phyloP scores from a whole-genome alignment of 2,113 vertebrate genomes.

The Pongo pygmaeus region DNA sequence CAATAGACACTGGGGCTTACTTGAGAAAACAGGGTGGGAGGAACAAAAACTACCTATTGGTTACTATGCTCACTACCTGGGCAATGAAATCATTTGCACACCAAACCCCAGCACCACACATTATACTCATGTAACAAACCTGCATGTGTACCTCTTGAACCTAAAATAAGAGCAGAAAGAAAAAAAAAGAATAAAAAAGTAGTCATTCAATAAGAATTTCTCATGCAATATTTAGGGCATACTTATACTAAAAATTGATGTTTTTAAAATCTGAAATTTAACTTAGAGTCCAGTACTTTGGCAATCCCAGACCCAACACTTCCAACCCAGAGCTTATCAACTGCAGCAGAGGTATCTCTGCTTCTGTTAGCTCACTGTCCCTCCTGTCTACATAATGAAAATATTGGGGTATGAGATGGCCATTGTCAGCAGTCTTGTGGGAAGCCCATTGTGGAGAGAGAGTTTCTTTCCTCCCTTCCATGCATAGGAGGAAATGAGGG shows the following conservation, averaged over 20 bases:
- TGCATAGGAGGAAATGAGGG: not conserved
- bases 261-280: not conserved
- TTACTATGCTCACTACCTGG: too few species aligned
- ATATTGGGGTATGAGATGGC: not conserved
- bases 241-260: not conserved
- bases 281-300: not conserved
- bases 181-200: not conserved
- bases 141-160: too few species aligned
- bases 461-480: not conserved
- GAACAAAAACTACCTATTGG: too few species aligned
- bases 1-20: too few species aligned
- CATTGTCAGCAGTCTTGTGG: not conserved
- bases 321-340: not conserved
- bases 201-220: not conserved
- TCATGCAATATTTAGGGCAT: not conserved
- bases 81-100: too few species aligned
- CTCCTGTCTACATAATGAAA: not conserved
- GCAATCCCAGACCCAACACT: not conserved
- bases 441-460: not conserved
- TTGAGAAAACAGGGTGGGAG: too few species aligned
- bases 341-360: not conserved
- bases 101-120: too few species aligned
- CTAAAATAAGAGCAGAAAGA: too few species aligned
- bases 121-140: too few species aligned
- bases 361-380: not conserved